Percentiles rank a stretch among this genome's conserved stretches.
These are phyloP conservation scores for mouse (Mus musculus) DNA, from an alignment of 2,113 vertebrate genomes.

Conservation along the genomic window GRCm39 chrX:156589501-156590000, in stretches of 20 bases:
- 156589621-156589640: not conserved
- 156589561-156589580: not conserved
- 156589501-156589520: not conserved
- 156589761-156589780: not conserved
- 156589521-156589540: not conserved
- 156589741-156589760: not conserved
- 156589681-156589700: not conserved
- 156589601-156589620: not conserved
- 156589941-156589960: constrained; percentile 64
- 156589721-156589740: not conserved
- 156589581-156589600: not conserved
- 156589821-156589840: not conserved
- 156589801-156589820: too few species aligned
- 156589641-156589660: not conserved
- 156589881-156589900: not conserved
- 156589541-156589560: not conserved
- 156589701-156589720: not conserved
- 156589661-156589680: not conserved
- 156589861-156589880: not conserved
- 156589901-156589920: constrained; percentile 50
- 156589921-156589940: constrained; percentile 58
- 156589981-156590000: constrained; percentile 38
- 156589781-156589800: not conserved
- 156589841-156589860: not conserved
- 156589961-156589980: constrained; percentile 44